These are phyloP conservation scores for Beris chalybata DNA, from an alignment of 2,888 invertebrate genomes.

Conservation along the genomic window DNA sequence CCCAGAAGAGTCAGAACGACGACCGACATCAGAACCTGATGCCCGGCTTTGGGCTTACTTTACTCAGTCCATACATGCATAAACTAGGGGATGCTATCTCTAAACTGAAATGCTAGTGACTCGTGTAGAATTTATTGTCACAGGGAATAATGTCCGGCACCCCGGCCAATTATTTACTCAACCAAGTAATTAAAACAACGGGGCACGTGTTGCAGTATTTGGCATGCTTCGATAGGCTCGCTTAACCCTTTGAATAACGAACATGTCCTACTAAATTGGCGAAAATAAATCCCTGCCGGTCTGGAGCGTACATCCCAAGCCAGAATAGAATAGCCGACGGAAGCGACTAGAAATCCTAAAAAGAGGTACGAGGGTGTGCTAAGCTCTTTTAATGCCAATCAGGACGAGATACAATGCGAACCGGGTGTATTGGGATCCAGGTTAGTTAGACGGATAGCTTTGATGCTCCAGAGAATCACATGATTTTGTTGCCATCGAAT, in stretches of 20 bases:
- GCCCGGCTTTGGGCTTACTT: neutral
- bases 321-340: neutral
- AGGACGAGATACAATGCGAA: no score
- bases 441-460: no score
- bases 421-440: no score
- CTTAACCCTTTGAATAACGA: constrained; percentile 37
- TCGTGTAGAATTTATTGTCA: constrained; percentile 39
- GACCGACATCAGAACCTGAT: neutral
- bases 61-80: neutral
- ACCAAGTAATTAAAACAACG: constrained; percentile 39
- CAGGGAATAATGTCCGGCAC: constrained; percentile 30
- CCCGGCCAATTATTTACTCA: constrained; percentile 38
- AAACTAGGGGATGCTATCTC: neutral
- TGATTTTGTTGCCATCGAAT: no score
- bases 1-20: constrained; percentile 29
- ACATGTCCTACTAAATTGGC: constrained; percentile 30
- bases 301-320: neutral
- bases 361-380: no score
- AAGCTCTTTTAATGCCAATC: no score
- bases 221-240: constrained; percentile 33
- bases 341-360: no score
- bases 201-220: constrained; percentile 38
- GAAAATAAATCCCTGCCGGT: constrained; percentile 33
- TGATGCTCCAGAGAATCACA: no score
- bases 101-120: constrained; percentile 33